Base-by-base conservation (phyloP, 92 coral and sea anemone genomes). In the Pocillopora meandrina region DNA sequence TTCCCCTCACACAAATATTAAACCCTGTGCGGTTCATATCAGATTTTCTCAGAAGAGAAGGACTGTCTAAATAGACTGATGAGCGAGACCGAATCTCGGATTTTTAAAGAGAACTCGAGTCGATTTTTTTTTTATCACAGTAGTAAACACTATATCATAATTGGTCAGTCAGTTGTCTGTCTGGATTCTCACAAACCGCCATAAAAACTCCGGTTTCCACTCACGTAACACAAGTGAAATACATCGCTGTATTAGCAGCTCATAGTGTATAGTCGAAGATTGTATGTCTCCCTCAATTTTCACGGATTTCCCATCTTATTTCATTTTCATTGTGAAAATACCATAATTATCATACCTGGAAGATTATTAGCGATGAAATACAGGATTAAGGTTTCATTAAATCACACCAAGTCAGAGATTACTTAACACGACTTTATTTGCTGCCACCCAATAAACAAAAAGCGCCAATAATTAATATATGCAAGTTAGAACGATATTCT, bases 341-440 rank as follows among this genome's bases (percentile, higher is more conserved):
- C 52, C 52, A 58, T 21, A 59, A 75, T 59, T 17, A 5, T 23
- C 14, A 57, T 33, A 58, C 56, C 68, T 76, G 23, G 66, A 76
- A 11, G 31, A 60, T 76, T 31, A 60, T 19, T 12, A 71, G n/a
- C 14, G 21, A 35, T 47, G 19, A 71, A 74, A 58, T 9, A 59
- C 65, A 14, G 66, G 80, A 76, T 76, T 76, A 76, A 9, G 61
- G 57, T 76, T 76, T 60, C 80, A 76, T 76, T 6, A 57, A 33
- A 76, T 13, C 80, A 57, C 21, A 35, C 16, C 8, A 69, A 0
- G 56, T 15, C 36, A 58, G 55, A 47, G 35, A 61, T 76, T 31
- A 17, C 18, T 52, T 56, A 56, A 60, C 19, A 19, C 34, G 36
- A 9, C 55, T 76, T 76, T 76, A 76, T 59, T 60, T 59, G 80